Base-by-base conservation (phyloP, 1,140 invertebrate species). In the Musca vetustissima region DNA sequence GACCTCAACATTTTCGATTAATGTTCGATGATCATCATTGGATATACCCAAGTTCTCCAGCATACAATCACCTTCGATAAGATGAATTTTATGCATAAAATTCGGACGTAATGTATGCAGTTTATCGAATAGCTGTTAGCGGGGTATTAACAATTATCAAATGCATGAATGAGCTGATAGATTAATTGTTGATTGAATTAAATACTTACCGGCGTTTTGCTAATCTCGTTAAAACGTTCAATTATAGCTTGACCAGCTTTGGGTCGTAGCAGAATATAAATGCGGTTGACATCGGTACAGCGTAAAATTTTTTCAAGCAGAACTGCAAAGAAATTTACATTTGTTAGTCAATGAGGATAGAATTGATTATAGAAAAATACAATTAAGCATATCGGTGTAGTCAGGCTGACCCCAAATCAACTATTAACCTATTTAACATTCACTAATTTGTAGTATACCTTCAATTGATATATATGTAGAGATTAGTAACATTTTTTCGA, bases 261-360 rank as follows among this genome's bases (percentile, higher is more conserved):
- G 0, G 87, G 76, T 59, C 94, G 84, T 25, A 95, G 86, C 4
- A 96, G 82, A 9, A 95, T 76, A 74, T 92, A 92, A 19, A 96
- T 88, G 21, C 86, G 88, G n/a, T 84, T 85, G 1, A 94, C 83
- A 9, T 89, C 86, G 0, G 90, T 79, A 79, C 92, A 93, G 43
- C 93, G 85, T 1, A 95, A 81, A 36, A 95, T 76, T 77, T 95
- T 95, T 81, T 94, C 92, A 47, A 95, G 88, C 7, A 94, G 82
- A n/a, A 86, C 85, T 86, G 76, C n/a, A n/a, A n/a, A n/a, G n/a
- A n/a, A n/a, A n/a, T n/a, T n/a, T n/a, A n/a, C n/a, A n/a, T n/a
- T n/a, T n/a, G n/a, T n/a, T n/a, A n/a, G n/a, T n/a, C n/a, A n/a
- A n/a, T n/a, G n/a, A n/a, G n/a, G n/a, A n/a, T n/a, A n/a, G n/a